These are phyloP conservation scores for Tachysurus fulvidraco DNA, from an alignment of 2,113 vertebrate genomes.

Conservation along the genomic window DNA sequence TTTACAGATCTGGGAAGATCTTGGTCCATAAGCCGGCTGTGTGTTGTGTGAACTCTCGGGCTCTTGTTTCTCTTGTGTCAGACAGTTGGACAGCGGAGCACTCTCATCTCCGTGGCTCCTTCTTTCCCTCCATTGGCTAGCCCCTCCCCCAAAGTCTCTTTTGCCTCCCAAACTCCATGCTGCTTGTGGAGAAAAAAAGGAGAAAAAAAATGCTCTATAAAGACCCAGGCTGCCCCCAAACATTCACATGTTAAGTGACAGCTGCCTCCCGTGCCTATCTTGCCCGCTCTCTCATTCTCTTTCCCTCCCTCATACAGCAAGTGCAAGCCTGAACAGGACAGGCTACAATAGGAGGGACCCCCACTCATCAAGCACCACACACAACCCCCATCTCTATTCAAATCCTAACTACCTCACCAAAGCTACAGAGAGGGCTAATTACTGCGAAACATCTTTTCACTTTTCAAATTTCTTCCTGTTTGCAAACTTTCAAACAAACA, in stretches of 20 bases:
- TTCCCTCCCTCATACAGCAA: slow-evolving; percentile 57
- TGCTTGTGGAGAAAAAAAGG: slow-evolving; percentile 69
- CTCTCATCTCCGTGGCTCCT: slow-evolving; percentile 62
- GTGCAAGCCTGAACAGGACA: slow-evolving; percentile 59
- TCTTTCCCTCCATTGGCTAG: slow-evolving; percentile 53
- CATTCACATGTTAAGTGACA: slow-evolving; percentile 85
- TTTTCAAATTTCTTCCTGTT: slow-evolving; percentile 68
- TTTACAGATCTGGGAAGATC: slow-evolving; percentile 52
- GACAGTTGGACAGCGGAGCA: slow-evolving; percentile 67
- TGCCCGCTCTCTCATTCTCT: slow-evolving; percentile 45
- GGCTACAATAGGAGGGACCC: slow-evolving; percentile 73
- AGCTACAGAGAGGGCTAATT: slow-evolving; percentile 75
- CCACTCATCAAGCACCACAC: slow-evolving; percentile 65
- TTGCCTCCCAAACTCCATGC: slow-evolving; percentile 72
- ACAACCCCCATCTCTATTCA: slow-evolving; percentile 68
- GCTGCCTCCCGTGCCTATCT: slow-evolving; percentile 69
- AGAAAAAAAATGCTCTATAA: slow-evolving; percentile 67
- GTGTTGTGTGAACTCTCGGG: slow-evolving; percentile 51
- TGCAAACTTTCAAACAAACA: slow-evolving; percentile 52
- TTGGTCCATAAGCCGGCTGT: slow-evolving; percentile 50
- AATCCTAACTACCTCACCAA: slow-evolving; percentile 64
- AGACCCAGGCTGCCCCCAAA: slow-evolving; percentile 70
- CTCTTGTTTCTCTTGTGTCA: slow-evolving; percentile 61
- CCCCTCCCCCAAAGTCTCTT: slow-evolving; percentile 62
- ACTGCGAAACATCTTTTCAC: slow-evolving; percentile 78